Conservation (phyloP, 2,113 vertebrate species). For the Osmerus eperlanus region DNA sequence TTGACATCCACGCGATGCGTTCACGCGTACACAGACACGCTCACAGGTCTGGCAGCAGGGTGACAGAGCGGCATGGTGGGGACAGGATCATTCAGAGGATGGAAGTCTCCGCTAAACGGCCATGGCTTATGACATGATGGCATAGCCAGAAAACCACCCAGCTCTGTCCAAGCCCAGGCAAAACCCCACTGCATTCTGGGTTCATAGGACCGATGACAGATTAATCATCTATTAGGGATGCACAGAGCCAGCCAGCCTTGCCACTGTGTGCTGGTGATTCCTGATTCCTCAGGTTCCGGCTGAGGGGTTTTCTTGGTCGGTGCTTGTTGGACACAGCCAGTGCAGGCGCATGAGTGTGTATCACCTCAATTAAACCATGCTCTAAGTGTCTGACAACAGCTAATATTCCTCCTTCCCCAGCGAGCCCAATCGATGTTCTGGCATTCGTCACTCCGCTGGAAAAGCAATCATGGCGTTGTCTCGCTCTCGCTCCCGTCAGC, state of each 20-base stretch:
- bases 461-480: slow-evolving; percentile 74
- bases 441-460: slow-evolving; percentile 66
- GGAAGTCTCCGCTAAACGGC: too few relatives aligned
- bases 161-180: too few relatives aligned
- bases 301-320: slow-evolving; percentile 66
- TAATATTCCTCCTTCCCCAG: slow-evolving; percentile 73
- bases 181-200: not conserved
- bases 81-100: too few relatives aligned
- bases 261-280: not conserved
- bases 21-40: too few relatives aligned
- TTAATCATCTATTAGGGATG: not conserved
- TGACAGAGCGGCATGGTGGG: too few relatives aligned
- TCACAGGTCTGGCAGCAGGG: too few relatives aligned
- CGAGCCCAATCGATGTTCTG: slow-evolving; percentile 72
- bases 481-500: slow-evolving; percentile 39
- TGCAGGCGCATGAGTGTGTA: slow-evolving; percentile 65
- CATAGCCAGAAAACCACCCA: too few relatives aligned
- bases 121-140: too few relatives aligned
- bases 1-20: too few relatives aligned
- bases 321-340: slow-evolving; percentile 70
- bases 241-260: not conserved
- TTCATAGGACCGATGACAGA: not conserved
- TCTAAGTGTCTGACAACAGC: slow-evolving; percentile 76
- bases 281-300: slow-evolving; percentile 63
- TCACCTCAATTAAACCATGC: slow-evolving; percentile 75